Evolutionary conservation across 2,797 vertebrate species (phyloP).

Genomic region (Poeciliopsis turneri): DNA sequence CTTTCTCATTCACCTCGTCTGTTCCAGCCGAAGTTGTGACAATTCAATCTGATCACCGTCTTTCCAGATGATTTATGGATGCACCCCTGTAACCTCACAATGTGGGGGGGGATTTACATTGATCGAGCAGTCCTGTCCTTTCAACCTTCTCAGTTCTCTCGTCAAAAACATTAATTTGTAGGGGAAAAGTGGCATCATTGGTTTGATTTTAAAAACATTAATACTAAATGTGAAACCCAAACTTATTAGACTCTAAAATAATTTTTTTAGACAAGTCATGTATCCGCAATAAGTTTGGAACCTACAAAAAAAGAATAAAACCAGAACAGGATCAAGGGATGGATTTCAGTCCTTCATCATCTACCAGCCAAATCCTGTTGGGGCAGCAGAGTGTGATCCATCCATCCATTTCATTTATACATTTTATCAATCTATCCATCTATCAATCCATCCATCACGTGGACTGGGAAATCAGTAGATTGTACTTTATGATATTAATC

Average conservation of each 20-base stretch:
- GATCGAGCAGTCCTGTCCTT: slow-evolving; percentile 35
- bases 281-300: neutral
- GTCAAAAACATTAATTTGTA: neutral
- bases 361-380: neutral
- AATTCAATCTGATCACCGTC: slow-evolving; percentile 56
- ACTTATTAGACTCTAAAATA: neutral
- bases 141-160: slow-evolving; percentile 14
- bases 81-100: slow-evolving; percentile 35
- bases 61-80: slow-evolving; percentile 59
- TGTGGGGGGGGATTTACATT: slow-evolving; percentile 31
- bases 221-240: neutral
- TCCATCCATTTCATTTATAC: neutral
- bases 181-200: slow-evolving; percentile 1
- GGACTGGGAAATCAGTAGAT: neutral
- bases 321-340: neutral
- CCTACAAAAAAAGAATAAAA: neutral
- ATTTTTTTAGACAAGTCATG: neutral
- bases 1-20: slow-evolving; percentile 28
- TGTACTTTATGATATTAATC: neutral
- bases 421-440: neutral
- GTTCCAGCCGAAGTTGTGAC: slow-evolving; percentile 41
- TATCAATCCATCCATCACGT: neutral
- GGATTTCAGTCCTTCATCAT: neutral
- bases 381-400: neutral
- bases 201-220: neutral